A percentile compares a stretch with the other conserved stretches of the same genome.
Evolutionary conservation across 2,888 invertebrate genomes (phyloP).

Genomic region (Gryllus longicercus): DNA sequence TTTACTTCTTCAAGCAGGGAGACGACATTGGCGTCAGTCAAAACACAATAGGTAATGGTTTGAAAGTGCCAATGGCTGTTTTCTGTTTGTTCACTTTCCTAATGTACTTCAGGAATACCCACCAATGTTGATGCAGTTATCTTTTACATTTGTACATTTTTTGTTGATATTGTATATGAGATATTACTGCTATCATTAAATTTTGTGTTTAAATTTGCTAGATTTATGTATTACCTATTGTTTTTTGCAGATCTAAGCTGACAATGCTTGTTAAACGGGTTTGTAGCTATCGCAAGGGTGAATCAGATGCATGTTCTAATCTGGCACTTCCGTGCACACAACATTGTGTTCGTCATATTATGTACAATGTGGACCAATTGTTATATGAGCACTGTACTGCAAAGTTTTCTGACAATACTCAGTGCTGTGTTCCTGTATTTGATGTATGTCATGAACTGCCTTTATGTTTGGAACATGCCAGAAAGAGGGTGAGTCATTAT

Average conservation of each 20-base stretch:
- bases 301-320: conserved; percentile 43
- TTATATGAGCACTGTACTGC: conserved; percentile 77
- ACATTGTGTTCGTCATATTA: conserved; percentile 81
- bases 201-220: too few species aligned
- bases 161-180: too few species aligned
- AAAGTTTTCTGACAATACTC: conserved; percentile 73
- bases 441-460: conserved; percentile 77
- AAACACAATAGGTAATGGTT: conserved; percentile 2
- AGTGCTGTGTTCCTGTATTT: conserved; percentile 74
- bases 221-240: too few species aligned
- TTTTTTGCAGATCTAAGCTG: conserved; percentile 39
- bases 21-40: not conserved
- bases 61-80: too few species aligned
- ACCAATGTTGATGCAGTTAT: too few species aligned
- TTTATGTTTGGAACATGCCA: conserved; percentile 79
- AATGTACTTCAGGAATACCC: too few species aligned
- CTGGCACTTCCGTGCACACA: conserved; percentile 71
- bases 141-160: too few species aligned
- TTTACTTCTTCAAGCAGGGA: conserved; percentile 36
- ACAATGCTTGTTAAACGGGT: conserved; percentile 40
- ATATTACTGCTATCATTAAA: too few species aligned
- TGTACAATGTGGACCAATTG: conserved; percentile 78
- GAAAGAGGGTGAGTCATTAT: conserved; percentile 61
- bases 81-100: too few species aligned
- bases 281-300: conserved; percentile 41